Evolutionary conservation across 2,888 invertebrate species (phyloP), one percentile per base, ranked within the genome.

Genomic region (Allophyes oxyacanthae): DNA sequence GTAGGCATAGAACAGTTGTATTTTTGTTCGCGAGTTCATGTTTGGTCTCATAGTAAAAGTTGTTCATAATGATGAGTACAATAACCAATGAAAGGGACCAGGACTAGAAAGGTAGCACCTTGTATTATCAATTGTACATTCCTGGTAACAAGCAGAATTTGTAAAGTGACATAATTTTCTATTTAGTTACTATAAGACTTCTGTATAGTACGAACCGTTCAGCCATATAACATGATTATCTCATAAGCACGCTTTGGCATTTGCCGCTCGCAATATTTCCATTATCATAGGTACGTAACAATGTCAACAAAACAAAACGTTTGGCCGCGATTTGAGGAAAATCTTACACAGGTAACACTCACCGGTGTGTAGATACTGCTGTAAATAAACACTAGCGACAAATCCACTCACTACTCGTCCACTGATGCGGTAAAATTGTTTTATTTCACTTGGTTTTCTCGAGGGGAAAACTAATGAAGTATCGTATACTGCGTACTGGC

Each of bases 371-470:
- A 75, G 69, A 70, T 57, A 55, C 51, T 55, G 58, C 55, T 42
- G 56, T 40, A 49, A 70, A 59, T 48, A 61, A 69, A 72, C 79
- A 82, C 85, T 74, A 70, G 57, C 55, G 60, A 71, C 72, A 81
- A 84, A 86, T 83, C 79, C 88, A 90, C 86, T 83, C 84, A 85
- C 84, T 69, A 81, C 69, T 70, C 55, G 75, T 79, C 73, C 83
- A 84, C 82, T 72, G 66, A 67, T 72, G 70, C 68, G 60, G 25
- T 42, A 58, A 51, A 67, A 67, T 72, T 69, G 60, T 72, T 71
- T 80, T 87, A 86, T 89, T 89, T 86, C 92, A 91, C 91, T 90
- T 83, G 83, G 87, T 91, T 91, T 92, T 91, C 91, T 83, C 86
- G 73, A 58, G 51, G 68, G 82, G 90, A 90, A 91, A 92, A 91